phyloP scores from a whole-genome alignment of 1,140 invertebrate species.

The Megalopta genalis region DNA sequence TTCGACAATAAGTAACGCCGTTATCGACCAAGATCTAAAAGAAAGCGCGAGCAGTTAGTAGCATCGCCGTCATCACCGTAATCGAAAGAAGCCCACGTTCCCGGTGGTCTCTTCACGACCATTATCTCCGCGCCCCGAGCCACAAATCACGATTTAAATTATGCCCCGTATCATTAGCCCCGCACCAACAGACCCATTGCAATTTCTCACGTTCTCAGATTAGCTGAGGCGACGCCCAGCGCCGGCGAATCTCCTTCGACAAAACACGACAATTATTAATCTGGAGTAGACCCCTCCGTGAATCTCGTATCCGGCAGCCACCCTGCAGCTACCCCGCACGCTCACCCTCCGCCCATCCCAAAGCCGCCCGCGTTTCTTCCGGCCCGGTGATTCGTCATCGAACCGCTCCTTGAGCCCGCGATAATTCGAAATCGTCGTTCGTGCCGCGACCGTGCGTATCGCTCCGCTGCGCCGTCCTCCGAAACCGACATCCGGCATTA shows the following conservation, averaged over 20 bases:
- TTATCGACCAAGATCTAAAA: too few species aligned
- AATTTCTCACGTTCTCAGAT: slow-evolving; percentile 26
- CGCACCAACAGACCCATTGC: slow-evolving; percentile 3
- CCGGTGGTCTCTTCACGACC: not conserved
- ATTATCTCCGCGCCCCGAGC: not conserved
- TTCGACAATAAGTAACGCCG: too few species aligned
- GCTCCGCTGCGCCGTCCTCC: not conserved
- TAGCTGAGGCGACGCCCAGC: not conserved
- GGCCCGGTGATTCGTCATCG: slow-evolving; percentile 55
- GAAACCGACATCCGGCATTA: slow-evolving; percentile 75
- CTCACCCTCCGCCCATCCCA: not conserved
- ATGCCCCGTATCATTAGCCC: slow-evolving; percentile 14
- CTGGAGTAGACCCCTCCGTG: not conserved
- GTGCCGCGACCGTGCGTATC: slow-evolving; percentile 11
- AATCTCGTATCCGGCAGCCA: slow-evolving; percentile 19
- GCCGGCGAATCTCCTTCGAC: slow-evolving; percentile 22
- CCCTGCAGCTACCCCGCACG: not conserved
- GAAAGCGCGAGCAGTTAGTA: too few species aligned
- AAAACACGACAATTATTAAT: slow-evolving; percentile 48
- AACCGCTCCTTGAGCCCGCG: slow-evolving; percentile 18
- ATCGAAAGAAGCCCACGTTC: not conserved
- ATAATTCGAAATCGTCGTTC: slow-evolving; percentile 29
- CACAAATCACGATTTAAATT: slow-evolving; percentile 19
- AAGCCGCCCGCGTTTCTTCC: not conserved
- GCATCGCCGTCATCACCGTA: not conserved